phyloP scores from a whole-genome alignment of 2,113 vertebrate species.

The Budorcas taxicolor region DNA sequence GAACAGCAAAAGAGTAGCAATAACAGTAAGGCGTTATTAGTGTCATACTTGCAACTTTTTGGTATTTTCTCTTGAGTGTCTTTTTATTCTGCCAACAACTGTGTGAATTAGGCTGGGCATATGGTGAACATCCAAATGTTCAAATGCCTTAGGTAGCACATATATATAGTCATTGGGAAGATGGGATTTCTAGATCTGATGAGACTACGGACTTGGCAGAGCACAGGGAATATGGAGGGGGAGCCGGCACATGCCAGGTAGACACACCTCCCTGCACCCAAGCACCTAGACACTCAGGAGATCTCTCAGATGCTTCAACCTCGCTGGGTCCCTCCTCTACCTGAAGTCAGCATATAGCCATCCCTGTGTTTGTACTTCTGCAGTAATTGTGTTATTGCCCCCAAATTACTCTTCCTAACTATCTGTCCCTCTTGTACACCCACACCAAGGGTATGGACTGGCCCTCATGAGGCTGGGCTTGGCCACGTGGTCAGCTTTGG shows the following conservation, averaged over 20 bases:
- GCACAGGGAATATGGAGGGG: neutral
- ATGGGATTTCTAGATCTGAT: neutral
- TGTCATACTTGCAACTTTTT: neutral
- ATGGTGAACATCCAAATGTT: neutral
- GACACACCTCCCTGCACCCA: fast-evolving
- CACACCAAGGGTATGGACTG: fast-evolving
- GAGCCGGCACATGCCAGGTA: neutral
- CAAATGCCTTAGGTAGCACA: neutral
- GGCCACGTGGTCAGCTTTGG: neutral
- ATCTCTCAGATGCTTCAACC: neutral
- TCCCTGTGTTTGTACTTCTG: neutral
- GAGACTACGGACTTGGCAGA: neutral
- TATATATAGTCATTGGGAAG: neutral
- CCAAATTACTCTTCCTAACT: neutral
- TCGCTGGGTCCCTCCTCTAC: neutral
- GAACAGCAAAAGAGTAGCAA: neutral
- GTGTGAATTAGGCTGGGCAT: neutral
- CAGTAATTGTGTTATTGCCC: neutral
- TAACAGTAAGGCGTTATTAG: neutral
- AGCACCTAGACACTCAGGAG: no score
- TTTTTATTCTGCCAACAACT: neutral
- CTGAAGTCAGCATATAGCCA: neutral
- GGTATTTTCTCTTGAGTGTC: neutral
- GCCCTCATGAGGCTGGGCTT: fast-evolving
- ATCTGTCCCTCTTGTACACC: neutral